Evolutionary conservation across 2,888 invertebrate species (phyloP).

Genomic region (Tipula lateralis): DNA sequence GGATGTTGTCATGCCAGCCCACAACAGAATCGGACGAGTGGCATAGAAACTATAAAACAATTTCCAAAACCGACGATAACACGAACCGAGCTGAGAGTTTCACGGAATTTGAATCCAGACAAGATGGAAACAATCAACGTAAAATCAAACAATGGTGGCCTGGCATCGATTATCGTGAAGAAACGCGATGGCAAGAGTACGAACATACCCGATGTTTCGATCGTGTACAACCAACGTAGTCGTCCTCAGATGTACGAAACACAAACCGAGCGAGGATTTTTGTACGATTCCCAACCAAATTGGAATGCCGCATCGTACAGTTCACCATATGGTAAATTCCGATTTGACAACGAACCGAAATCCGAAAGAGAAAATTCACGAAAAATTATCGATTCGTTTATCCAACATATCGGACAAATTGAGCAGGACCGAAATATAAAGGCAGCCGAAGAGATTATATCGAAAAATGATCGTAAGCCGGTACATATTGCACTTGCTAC

Average conservation of each 20-base stretch:
- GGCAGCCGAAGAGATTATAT: constrained; percentile 41
- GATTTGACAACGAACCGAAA: constrained; percentile 32
- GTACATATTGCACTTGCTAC: constrained; percentile 54
- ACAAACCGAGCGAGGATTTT: not conserved
- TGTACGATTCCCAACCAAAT: not conserved
- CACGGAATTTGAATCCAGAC: constrained; percentile 70
- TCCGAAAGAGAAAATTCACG: constrained; percentile 32
- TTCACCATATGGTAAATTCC: constrained; percentile 39
- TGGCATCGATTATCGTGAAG: constrained; percentile 73
- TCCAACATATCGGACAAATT: constrained; percentile 36
- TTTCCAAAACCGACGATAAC: constrained; percentile 54
- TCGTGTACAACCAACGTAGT: not conserved
- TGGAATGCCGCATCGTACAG: not conserved
- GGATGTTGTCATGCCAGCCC: constrained; percentile 3
- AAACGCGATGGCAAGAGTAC: constrained; percentile 58
- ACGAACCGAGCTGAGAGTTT: constrained; percentile 70
- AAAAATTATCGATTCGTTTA: constrained; percentile 37
- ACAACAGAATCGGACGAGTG: not conserved
- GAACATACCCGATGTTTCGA: constrained; percentile 32
- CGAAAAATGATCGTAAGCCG: constrained; percentile 55
- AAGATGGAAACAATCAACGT: constrained; percentile 73
- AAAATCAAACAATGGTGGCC: constrained; percentile 67
- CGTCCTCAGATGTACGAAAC: not conserved
- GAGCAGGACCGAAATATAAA: constrained; percentile 33
- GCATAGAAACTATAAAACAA: not conserved